Evolutionary conservation across 2,113 vertebrate species (phyloP).

Genomic region (Hippocampus mohnikei): DNA sequence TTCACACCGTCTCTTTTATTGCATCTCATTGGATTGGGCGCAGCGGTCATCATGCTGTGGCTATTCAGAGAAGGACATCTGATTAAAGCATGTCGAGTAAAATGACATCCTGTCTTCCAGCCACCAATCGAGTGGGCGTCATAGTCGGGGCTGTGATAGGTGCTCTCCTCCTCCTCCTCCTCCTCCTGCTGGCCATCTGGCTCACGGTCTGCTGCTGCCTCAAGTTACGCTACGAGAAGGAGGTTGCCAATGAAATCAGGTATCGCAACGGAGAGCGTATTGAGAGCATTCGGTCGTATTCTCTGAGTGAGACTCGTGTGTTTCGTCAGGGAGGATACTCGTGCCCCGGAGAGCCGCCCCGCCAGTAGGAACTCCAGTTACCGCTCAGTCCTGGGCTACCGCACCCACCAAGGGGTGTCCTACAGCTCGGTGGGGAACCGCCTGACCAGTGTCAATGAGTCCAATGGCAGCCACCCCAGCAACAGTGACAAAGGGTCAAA

Average conservation of each 20-base stretch:
- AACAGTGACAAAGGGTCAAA: slow-evolving; percentile 6
- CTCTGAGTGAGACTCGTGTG: background rate
- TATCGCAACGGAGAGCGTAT: slow-evolving; percentile 38
- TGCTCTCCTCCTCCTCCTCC: slow-evolving; percentile 73
- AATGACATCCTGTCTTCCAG: slow-evolving; percentile 42
- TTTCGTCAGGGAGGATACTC: slow-evolving; percentile 63
- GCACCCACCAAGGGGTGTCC: slow-evolving; percentile 53
- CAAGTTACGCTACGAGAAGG: slow-evolving; percentile 73
- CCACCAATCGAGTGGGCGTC: slow-evolving; percentile 66
- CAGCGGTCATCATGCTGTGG: too few species aligned
- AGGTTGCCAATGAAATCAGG: slow-evolving; percentile 82
- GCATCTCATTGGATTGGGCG: too few species aligned
- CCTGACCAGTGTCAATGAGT: slow-evolving; percentile 25
- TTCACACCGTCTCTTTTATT: too few species aligned
- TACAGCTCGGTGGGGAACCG: slow-evolving; percentile 50
- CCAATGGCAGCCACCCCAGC: slow-evolving; percentile 12
- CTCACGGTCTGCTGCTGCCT: slow-evolving; percentile 78
- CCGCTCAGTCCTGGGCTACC: slow-evolving; percentile 66
- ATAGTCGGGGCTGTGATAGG: slow-evolving; percentile 80
- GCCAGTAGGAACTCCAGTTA: slow-evolving; percentile 63
- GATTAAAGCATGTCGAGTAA: background rate
- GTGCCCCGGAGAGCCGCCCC: slow-evolving; percentile 65
- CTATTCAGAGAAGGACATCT: too few species aligned
- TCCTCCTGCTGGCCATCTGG: slow-evolving; percentile 82
- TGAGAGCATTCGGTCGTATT: background rate